Percentiles rank a stretch among this genome's conserved stretches.
These are phyloP conservation scores for Saxicola maurus DNA, from an alignment of 2,797 vertebrate species.

Conservation along the genomic window DNA sequence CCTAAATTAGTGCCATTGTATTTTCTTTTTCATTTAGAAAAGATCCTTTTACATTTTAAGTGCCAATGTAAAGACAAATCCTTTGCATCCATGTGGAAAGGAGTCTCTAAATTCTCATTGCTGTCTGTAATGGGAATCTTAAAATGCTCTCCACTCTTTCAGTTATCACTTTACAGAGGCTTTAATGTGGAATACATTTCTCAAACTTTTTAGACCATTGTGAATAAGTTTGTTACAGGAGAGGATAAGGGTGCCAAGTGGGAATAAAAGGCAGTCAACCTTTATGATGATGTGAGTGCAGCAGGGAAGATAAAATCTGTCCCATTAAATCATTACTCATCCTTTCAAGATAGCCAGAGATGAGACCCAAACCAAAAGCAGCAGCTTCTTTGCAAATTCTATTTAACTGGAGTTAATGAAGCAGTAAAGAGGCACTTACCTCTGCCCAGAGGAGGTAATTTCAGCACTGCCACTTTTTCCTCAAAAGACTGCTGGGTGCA, in stretches of 20 bases:
- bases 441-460: neutral
- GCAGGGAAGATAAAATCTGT: conserved; percentile 23
- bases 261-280: neutral
- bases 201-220: conserved; percentile 8
- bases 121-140: conserved; percentile 1
- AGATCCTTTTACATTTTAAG: neutral
- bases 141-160: conserved; percentile 1
- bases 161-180: conserved; percentile 3
- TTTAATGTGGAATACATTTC: conserved; percentile 17
- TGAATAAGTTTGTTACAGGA: neutral
- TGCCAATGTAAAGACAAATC: neutral
- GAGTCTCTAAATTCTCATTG: conserved; percentile 8
- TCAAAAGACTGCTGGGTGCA: neutral
- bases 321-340: conserved; percentile 33
- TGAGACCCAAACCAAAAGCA: conserved; percentile 12
- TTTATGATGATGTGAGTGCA: conserved; percentile 3
- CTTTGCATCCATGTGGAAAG: conserved; percentile 6
- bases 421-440: neutral
- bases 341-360: conserved; percentile 11
- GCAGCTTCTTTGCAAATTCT: conserved; percentile 8
- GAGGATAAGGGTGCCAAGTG: neutral
- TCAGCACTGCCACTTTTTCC: neutral
- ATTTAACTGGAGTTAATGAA: conserved; percentile 24
- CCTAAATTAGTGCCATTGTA: neutral
- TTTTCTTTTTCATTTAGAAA: neutral